phyloP scores from a whole-genome alignment of 2,888 invertebrate genomes.

The Chromoteleia sp. region DNA sequence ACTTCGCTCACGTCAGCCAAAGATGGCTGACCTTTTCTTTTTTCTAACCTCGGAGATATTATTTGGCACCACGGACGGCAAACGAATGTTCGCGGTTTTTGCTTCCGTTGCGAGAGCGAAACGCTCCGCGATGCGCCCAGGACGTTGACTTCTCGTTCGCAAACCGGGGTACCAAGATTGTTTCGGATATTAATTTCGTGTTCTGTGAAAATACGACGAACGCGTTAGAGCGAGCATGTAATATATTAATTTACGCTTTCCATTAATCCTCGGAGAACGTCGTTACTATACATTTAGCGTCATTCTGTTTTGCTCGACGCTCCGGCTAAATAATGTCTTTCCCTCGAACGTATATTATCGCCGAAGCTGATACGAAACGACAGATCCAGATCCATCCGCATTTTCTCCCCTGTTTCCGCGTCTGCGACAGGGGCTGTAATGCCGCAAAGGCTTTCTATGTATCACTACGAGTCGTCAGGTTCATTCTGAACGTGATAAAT shows the following conservation, averaged over 20 bases:
- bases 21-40: not conserved
- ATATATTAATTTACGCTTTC: constrained; percentile 74
- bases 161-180: constrained; percentile 43
- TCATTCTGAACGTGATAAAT: constrained; percentile 60
- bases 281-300: constrained; percentile 60
- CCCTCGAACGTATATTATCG: constrained; percentile 66
- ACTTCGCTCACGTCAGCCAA: not conserved
- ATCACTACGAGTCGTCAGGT: constrained; percentile 61
- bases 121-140: no score
- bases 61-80: not conserved
- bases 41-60: not conserved
- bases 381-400: constrained; percentile 71
- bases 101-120: not conserved
- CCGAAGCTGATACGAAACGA: constrained; percentile 73
- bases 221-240: constrained; percentile 46
- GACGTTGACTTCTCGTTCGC: constrained; percentile 18
- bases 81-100: not conserved
- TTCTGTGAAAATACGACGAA: constrained; percentile 10
- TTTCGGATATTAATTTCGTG: constrained; percentile 56
- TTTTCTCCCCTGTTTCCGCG: constrained; percentile 68
- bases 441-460: constrained; percentile 63
- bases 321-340: constrained; percentile 73
- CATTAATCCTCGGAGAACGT: constrained; percentile 71
- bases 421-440: constrained; percentile 63
- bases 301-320: constrained; percentile 53